Percentiles rank a stretch among this genome's conserved stretches.
Evolutionary conservation across 2,888 invertebrate species (phyloP).

Genomic region (Stenodera caucasica): DNA sequence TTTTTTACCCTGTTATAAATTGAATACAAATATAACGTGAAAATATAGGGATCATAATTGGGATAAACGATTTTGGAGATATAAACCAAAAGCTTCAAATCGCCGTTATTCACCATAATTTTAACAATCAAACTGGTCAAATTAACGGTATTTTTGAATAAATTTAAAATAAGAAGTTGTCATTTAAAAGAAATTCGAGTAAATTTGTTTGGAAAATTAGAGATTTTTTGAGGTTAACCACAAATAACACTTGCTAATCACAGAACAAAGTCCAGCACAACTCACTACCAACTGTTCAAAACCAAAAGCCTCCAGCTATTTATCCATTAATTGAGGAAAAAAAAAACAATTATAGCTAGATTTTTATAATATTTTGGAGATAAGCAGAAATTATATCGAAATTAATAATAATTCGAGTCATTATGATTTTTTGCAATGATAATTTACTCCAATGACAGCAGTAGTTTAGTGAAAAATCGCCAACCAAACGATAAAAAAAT

Average conservation of each 20-base stretch:
- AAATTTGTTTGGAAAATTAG: neutral
- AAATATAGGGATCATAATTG: conserved; percentile 44
- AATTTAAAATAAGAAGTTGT: neutral
- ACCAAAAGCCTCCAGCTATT: neutral
- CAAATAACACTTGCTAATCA: neutral
- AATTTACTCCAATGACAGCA: too few species aligned
- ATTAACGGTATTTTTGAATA: neutral
- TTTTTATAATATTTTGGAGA: too few species aligned
- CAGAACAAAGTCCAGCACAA: neutral
- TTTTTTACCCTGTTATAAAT: conserved; percentile 43
- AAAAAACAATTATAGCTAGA: too few species aligned
- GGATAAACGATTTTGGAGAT: conserved; percentile 29
- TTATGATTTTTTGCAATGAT: too few species aligned
- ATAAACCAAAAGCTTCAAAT: conserved; percentile 11
- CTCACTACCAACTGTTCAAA: neutral
- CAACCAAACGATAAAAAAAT: neutral
- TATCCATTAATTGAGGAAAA: too few species aligned
- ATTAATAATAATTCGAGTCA: too few species aligned
- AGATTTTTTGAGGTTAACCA: conserved; percentile 10
- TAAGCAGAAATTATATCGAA: too few species aligned
- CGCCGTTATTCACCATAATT: neutral
- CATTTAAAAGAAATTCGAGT: neutral
- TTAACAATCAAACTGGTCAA: neutral
- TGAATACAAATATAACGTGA: conserved; percentile 49
- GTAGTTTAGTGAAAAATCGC: too few species aligned